Evolutionary conservation across 2,797 vertebrate species (phyloP).

Genomic region (Pangasius macronema): DNA sequence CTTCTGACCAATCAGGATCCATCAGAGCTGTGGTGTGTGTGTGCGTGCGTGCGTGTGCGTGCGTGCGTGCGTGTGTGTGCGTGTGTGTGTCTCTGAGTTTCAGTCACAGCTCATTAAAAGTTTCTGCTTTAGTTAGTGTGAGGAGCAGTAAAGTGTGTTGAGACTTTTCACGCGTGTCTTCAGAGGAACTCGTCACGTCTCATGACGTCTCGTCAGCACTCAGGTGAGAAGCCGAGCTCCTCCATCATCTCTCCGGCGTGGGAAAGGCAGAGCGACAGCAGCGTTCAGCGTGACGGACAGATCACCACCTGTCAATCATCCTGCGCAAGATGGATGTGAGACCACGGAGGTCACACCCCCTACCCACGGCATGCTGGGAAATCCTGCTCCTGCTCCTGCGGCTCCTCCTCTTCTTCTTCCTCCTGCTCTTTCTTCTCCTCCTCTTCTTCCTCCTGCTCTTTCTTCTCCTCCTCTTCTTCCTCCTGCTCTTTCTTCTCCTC

Average conservation of each 20-base stretch:
- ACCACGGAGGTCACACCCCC: neutral
- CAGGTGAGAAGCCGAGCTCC: neutral
- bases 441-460: neutral
- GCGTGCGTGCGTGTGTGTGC: neutral
- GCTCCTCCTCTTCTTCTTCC: neutral
- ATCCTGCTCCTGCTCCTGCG: no score
- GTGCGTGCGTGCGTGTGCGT: neutral
- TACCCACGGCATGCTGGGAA: neutral
- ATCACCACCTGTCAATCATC: conserved; percentile 50
- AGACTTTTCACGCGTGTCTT: neutral
- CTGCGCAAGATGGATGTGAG: conserved; percentile 19
- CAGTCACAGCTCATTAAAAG: neutral
- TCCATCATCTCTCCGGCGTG: neutral
- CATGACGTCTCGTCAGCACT: neutral
- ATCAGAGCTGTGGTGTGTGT: neutral
- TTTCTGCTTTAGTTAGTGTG: neutral
- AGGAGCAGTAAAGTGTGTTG: neutral
- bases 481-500: neutral
- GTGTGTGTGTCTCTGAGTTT: neutral
- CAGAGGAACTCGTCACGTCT: neutral
- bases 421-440: neutral
- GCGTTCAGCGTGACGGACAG: conserved; percentile 48
- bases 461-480: neutral
- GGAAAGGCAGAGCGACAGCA: neutral
- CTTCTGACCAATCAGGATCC: neutral